Evolutionary conservation across 2,888 invertebrate species (phyloP), one percentile per base, ranked within the genome.

Genomic region (Drosophila pegasa): DNA sequence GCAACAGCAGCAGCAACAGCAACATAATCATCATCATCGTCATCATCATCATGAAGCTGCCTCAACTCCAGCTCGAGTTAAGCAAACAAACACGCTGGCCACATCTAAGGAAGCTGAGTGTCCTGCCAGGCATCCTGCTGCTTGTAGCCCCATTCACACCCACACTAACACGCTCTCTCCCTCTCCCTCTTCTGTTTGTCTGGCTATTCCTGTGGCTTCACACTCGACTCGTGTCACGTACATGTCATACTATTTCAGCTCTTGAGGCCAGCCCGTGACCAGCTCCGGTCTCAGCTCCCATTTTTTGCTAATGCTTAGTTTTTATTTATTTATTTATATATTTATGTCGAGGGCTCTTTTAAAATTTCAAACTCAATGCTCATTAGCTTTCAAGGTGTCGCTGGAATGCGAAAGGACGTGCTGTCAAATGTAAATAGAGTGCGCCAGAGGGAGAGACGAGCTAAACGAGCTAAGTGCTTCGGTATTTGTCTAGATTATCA

Each of bases 181-280:
- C 16, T 27, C 16, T 25, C 31, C 29, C 33, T 22, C n/a, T 16
- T 22, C 27, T 10, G 9, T 22, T 27, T 50, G n/a, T 25, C 43
- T 38, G 56, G 31, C 56, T 56, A 51, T 38, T 72, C 60, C 69
- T 69, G 71, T 48, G 75, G 77, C 60, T 83, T 84, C 63, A 64
- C 80, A 78, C 76, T 82, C 58, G 50, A 78, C 57, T 75, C 75
- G 51, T 56, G 75, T 77, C 77, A 85, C 83, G 83, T 83, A 70
- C 69, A 68, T 70, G 64, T 68, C 73, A 54, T 70, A 62, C 78
- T 56, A 35, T 63, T 51, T 29, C 51, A 71, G 38, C 56, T 71
- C 29, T 54, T 20, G 41, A 43, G 54, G 35, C 33, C 37, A 10
- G 20, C 20, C 22, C 33, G 33, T 31, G 22, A 33, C 25, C 54